Conservation (phyloP, 2,797 vertebrate species). For the Fringilla coelebs region DNA sequence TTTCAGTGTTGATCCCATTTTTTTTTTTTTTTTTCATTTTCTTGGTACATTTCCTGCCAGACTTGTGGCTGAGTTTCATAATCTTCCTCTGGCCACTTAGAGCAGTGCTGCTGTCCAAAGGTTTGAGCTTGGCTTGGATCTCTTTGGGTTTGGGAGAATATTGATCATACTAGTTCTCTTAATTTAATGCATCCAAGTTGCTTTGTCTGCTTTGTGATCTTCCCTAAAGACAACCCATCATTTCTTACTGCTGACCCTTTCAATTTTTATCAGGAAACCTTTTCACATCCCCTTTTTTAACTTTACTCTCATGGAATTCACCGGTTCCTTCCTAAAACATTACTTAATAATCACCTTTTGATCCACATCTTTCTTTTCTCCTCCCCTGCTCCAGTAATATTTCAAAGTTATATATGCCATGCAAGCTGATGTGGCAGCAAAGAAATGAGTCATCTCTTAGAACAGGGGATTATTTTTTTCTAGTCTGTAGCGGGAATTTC, state of each 20-base stretch:
- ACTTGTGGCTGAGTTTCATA: not conserved
- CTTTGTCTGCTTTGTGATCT: not conserved
- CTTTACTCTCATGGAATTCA: not conserved
- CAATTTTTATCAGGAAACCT: not conserved
- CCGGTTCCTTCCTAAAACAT: not conserved
- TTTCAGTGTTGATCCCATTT: not conserved
- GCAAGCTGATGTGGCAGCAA: not conserved
- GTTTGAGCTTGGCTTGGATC: not conserved
- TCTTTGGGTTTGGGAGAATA: not conserved
- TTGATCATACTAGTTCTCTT: not conserved
- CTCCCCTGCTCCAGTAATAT: not conserved
- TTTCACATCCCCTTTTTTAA: not conserved
- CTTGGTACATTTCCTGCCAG: not conserved
- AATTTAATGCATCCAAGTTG: not conserved
- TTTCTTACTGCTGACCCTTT: not conserved
- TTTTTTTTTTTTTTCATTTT: not conserved
- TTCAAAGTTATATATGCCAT: not conserved
- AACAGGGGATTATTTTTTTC: not conserved
- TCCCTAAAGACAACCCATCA: not conserved
- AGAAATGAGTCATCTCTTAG: conserved; percentile 27
- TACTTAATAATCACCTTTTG: not conserved
- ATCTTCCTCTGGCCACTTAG: not conserved
- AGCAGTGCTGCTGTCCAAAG: not conserved
- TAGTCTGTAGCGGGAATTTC: not conserved
- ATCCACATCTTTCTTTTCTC: not conserved